Evolutionary conservation across 1,140 invertebrate species (phyloP).

Genomic region (Trichoplusia ni): DNA sequence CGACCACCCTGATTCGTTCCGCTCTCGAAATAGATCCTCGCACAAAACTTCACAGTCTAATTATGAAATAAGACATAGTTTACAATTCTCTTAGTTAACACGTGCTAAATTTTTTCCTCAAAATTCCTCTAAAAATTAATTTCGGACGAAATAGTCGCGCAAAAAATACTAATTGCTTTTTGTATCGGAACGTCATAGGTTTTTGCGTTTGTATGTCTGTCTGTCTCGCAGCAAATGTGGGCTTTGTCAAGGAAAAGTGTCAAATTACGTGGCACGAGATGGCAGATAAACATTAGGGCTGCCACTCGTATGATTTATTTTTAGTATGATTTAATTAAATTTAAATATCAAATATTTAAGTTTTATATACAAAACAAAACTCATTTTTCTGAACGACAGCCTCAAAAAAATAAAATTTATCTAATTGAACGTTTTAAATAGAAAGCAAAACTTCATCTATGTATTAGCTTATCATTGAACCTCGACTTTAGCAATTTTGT

Average conservation of each 20-base stretch:
- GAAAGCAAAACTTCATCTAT: no score
- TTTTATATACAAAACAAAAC: neutral
- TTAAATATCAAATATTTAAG: neutral
- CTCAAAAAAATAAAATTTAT: no score
- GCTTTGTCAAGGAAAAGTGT: conserved; percentile 80
- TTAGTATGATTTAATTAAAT: no score
- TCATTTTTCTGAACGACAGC: no score
- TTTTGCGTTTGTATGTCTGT: conserved; percentile 66
- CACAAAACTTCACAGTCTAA: conserved; percentile 69
- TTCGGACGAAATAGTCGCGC: conserved; percentile 56
- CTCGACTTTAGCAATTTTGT: no score
- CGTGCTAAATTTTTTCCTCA: conserved; percentile 68
- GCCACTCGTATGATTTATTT: conserved; percentile 21
- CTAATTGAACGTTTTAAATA: no score
- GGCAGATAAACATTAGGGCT: conserved; percentile 69
- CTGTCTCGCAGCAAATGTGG: conserved; percentile 73
- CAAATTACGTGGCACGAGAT: conserved; percentile 80
- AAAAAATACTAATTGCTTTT: conserved; percentile 81
- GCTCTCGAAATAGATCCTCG: conserved; percentile 34
- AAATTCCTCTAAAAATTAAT: conserved; percentile 78
- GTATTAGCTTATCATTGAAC: no score
- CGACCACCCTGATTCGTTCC: conserved; percentile 28
- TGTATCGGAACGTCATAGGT: conserved; percentile 57
- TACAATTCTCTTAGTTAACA: conserved; percentile 68
- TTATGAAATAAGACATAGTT: conserved; percentile 80